Conservation (phyloP, 2,888 invertebrate species). For the Polydrusus tereticollis region DNA sequence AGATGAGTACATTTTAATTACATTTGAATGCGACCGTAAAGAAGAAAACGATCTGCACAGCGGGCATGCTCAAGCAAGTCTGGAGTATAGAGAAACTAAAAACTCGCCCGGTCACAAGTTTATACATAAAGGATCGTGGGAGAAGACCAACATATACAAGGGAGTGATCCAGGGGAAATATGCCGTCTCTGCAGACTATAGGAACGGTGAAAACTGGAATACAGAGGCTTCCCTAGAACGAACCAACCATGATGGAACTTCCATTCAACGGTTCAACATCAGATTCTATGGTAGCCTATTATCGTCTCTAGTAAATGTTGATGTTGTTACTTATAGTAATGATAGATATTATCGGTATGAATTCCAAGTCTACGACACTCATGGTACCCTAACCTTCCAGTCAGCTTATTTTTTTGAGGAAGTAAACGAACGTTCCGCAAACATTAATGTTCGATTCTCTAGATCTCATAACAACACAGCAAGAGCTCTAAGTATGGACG, state of each 20-base stretch:
- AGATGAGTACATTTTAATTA: constrained; percentile 66
- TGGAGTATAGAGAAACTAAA: constrained; percentile 66
- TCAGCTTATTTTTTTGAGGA: constrained; percentile 66
- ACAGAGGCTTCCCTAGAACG: constrained; percentile 57
- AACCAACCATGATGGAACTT: constrained; percentile 47
- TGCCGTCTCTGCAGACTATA: constrained; percentile 66
- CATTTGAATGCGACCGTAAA: constrained; percentile 48
- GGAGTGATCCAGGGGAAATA: constrained; percentile 64
- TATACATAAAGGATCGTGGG: constrained; percentile 61
- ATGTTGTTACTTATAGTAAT: constrained; percentile 31
- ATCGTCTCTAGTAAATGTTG: constrained; percentile 59
- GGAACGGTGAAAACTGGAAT: constrained; percentile 68
- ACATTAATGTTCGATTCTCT: constrained; percentile 68
- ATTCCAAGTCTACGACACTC: constrained; percentile 60
- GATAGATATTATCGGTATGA: constrained; percentile 34
- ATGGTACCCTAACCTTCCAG: constrained; percentile 54
- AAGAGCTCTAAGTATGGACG: constrained; percentile 70
- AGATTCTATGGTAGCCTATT: constrained; percentile 64
- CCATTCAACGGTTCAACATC: constrained; percentile 30
- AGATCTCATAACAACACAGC: constrained; percentile 73
- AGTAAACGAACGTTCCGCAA: constrained; percentile 68
- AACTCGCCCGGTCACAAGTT: constrained; percentile 68
- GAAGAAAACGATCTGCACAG: constrained; percentile 57
- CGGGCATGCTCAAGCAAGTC: constrained; percentile 57
- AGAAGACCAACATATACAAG: constrained; percentile 66